Conservation (phyloP, 2,888 invertebrate genomes). For the Pristionchus exspectatus region DNA sequence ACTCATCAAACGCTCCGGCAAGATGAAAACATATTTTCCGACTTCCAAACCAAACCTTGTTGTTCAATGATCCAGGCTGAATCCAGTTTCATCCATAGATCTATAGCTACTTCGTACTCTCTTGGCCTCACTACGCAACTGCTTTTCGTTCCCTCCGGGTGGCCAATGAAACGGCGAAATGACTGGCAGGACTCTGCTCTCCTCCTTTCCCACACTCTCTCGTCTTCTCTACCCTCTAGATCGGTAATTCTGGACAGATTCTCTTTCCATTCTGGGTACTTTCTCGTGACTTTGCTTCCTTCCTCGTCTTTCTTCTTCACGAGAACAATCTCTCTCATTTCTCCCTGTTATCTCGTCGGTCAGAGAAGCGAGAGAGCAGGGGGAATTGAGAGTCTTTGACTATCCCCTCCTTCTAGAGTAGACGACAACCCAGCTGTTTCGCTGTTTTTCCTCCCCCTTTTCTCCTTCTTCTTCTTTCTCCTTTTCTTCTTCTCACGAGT, state of each 20-base stretch:
- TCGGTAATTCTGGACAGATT: background rate
- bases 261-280: conserved; percentile 4
- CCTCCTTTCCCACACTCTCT: background rate
- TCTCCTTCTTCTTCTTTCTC: background rate
- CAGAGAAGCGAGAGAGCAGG: too few relatives aligned
- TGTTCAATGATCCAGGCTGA: too few relatives aligned
- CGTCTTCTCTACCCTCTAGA: background rate
- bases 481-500: conserved; percentile 21
- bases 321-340: too few relatives aligned
- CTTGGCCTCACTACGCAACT: background rate
- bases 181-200: background rate
- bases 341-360: too few relatives aligned
- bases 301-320: conserved; percentile 19
- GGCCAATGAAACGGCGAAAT: background rate
- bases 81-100: too few relatives aligned
- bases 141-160: background rate
- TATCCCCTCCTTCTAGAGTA: conserved; percentile 14
- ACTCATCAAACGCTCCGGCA: background rate
- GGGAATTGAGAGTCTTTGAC: too few relatives aligned
- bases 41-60: too few relatives aligned
- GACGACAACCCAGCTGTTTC: conserved; percentile 12
- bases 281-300: background rate
- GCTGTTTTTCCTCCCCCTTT: background rate
- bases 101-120: too few relatives aligned
- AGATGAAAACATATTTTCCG: background rate